A percentile compares a stretch with the other conserved stretches of the same genome.
These are phyloP conservation scores for Taxidea taxus DNA, from an alignment of 2,113 vertebrate species.

Conservation along the genomic window DNA sequence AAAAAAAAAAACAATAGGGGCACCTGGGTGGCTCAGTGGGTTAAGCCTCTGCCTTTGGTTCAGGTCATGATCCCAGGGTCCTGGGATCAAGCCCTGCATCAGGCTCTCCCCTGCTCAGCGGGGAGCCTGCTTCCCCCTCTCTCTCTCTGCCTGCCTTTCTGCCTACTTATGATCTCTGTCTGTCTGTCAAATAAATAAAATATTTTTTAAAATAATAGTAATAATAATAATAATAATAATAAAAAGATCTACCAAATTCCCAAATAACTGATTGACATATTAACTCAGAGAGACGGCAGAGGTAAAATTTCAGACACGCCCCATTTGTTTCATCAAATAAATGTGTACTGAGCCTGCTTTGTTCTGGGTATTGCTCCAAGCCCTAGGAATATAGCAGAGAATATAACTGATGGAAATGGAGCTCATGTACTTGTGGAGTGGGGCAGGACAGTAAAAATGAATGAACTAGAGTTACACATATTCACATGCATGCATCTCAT, in stretches of 20 bases:
- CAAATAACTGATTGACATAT: not conserved
- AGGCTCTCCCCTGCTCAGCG: no score
- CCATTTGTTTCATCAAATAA: not conserved
- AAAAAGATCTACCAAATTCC: not conserved
- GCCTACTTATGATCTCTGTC: no score
- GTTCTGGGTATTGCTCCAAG: not conserved
- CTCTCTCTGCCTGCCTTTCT: no score
- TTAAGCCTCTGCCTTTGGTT: no score
- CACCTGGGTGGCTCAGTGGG: no score
- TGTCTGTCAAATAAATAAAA: no score
- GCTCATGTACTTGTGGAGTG: not conserved
- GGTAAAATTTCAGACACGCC: not conserved
- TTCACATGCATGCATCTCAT: not conserved
- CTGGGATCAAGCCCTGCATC: no score
- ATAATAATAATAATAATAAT: not conserved
- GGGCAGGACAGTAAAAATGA: not conserved
- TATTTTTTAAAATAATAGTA: no score
- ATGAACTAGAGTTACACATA: not conserved
- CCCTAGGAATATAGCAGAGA: not conserved
- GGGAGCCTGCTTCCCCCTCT: no score
- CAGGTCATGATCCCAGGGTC: no score
- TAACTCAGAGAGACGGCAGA: not conserved
- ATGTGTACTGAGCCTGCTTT: not conserved
- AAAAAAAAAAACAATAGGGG: not conserved
- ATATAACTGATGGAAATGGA: not conserved